Conservation (phyloP, 2,113 vertebrate species). For the Austrofundulus limnaeus region DNA sequence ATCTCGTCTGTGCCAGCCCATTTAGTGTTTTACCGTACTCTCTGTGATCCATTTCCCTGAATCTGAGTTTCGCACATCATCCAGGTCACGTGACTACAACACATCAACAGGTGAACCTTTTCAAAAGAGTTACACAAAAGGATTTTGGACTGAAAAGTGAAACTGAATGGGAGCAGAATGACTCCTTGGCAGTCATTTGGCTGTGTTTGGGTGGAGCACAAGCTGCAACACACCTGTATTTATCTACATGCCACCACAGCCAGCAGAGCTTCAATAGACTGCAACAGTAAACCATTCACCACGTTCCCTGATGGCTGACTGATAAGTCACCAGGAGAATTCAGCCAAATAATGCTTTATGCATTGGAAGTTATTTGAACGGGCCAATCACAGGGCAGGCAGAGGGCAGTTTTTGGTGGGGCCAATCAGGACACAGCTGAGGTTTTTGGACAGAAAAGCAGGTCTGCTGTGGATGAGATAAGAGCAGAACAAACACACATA, state of each 20-base stretch:
- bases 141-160: slow-evolving; percentile 31
- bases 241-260: slow-evolving; percentile 27
- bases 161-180: slow-evolving; percentile 53
- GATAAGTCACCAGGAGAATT: slow-evolving; percentile 57
- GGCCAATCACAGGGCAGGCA: slow-evolving; percentile 61
- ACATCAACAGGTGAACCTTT: slow-evolving; percentile 34
- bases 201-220: slow-evolving; percentile 40
- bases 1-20: too few relatives aligned
- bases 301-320: slow-evolving; percentile 40
- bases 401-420: slow-evolving; percentile 58
- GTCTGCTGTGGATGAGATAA: slow-evolving; percentile 77
- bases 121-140: slow-evolving; percentile 37
- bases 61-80: too few relatives aligned
- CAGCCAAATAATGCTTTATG: slow-evolving; percentile 54
- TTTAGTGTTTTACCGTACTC: too few relatives aligned
- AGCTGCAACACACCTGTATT: slow-evolving; percentile 42
- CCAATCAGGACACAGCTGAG: slow-evolving; percentile 69
- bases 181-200: slow-evolving; percentile 33
- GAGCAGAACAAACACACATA: slow-evolving; percentile 74
- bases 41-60: too few relatives aligned
- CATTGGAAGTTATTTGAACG: slow-evolving; percentile 56
- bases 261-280: slow-evolving; percentile 30
- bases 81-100: too few relatives aligned
- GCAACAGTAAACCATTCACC: slow-evolving; percentile 38
- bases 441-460: slow-evolving; percentile 70